phyloP scores from a whole-genome alignment of 2,113 vertebrate genomes.

The Microcebus murinus region DNA sequence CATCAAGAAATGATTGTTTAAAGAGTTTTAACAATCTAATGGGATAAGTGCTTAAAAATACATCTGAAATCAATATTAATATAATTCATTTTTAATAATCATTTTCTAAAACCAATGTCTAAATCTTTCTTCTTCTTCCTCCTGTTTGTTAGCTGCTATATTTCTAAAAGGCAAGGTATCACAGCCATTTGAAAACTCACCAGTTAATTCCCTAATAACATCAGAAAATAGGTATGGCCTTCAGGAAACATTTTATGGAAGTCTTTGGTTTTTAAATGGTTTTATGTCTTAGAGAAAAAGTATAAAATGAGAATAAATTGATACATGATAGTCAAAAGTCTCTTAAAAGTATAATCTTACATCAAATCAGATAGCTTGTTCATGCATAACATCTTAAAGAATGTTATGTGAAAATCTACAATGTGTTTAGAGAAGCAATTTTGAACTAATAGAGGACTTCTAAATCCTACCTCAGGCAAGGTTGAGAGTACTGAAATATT shows the following conservation, averaged over 20 bases:
- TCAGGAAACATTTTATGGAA: conserved; percentile 18
- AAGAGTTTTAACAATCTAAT: conserved; percentile 15
- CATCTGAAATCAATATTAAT: conserved; percentile 37
- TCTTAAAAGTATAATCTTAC: neutral
- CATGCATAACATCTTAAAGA: neutral
- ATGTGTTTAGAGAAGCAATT: neutral
- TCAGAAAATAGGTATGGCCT: conserved; percentile 6
- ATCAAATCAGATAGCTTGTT: conserved; percentile 22
- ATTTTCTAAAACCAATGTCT: conserved; percentile 12
- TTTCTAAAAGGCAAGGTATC: conserved; percentile 35
- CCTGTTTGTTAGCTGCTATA: neutral
- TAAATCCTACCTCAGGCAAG: neutral
- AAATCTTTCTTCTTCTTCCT: conserved; percentile 10
- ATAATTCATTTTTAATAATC: neutral
- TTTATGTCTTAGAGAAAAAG: neutral
- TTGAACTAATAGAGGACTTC: conserved; percentile 20
- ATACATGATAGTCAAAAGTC: neutral
- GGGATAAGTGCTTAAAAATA: neutral
- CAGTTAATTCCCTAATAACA: neutral
- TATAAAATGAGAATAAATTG: conserved; percentile 29
- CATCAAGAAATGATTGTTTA: conserved; percentile 3
- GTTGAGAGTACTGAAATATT: neutral
- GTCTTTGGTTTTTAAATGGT: neutral
- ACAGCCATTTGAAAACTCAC: conserved; percentile 3
- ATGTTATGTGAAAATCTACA: neutral